A percentile compares a stretch with the other conserved stretches of the same genome.
Conservation (phyloP, 1,140 invertebrate species). For the Harlomillsia oculata region DNA sequence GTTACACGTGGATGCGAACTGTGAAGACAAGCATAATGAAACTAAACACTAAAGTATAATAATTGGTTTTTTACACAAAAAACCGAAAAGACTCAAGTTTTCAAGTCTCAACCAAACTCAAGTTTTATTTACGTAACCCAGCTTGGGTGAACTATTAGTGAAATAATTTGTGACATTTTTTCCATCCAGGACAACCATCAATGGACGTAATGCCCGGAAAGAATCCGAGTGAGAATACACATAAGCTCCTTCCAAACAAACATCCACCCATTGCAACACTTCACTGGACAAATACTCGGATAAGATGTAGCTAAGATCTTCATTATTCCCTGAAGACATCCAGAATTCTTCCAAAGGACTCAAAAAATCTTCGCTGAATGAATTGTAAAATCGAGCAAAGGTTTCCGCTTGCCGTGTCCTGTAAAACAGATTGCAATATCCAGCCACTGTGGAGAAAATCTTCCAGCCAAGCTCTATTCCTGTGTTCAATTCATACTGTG, state of each 20-base stretch:
- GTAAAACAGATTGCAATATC: conserved; percentile 17
- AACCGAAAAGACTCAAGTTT: too few species aligned
- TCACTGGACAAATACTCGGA: not conserved
- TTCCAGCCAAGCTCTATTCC: conserved; percentile 8
- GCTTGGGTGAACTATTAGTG: too few species aligned
- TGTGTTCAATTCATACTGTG: not conserved
- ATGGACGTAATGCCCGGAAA: conserved; percentile 7
- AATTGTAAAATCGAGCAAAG: conserved; percentile 16
- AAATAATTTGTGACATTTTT: not conserved
- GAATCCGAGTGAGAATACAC: conserved; percentile 3
- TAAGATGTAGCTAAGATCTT: not conserved
- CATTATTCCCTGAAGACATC: not conserved
- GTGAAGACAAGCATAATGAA: too few species aligned
- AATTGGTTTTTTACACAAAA: too few species aligned
- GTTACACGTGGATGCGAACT: too few species aligned
- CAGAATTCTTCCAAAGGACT: not conserved
- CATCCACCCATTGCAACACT: not conserved
- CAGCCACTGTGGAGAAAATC: conserved; percentile 9
- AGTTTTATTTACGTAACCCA: too few species aligned
- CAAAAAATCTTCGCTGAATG: conserved; percentile 10
- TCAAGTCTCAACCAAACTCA: too few species aligned
- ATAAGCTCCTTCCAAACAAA: conserved; percentile 8
- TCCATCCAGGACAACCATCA: not conserved
- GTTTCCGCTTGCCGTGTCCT: conserved; percentile 5
- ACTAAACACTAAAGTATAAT: too few species aligned